These are phyloP conservation scores for Chrysolina oricalcia DNA, from an alignment of 2,888 invertebrate genomes.

Conservation along the genomic window DNA sequence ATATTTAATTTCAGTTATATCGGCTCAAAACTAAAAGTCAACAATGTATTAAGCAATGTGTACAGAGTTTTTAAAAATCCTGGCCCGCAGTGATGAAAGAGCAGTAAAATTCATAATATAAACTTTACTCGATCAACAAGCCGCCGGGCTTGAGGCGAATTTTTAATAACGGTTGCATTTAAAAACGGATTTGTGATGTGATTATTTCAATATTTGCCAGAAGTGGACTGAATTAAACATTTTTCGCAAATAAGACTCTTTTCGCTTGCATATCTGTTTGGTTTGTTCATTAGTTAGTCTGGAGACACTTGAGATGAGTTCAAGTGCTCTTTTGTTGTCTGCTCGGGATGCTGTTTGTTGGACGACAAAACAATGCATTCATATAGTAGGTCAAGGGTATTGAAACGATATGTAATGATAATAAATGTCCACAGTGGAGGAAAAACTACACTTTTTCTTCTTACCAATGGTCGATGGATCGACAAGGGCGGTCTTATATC, in stretches of 20 bases:
- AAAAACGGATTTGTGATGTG: slow-evolving; percentile 61
- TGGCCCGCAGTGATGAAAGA: slow-evolving; percentile 68
- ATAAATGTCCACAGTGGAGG: not conserved
- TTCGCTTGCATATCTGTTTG: slow-evolving; percentile 22
- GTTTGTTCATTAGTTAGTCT: slow-evolving; percentile 14
- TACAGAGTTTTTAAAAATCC: slow-evolving; percentile 69
- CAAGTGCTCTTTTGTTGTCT: slow-evolving; percentile 16
- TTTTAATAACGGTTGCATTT: slow-evolving; percentile 65
- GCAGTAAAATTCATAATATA: slow-evolving; percentile 70
- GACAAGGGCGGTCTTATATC: too few species aligned
- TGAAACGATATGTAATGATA: not conserved
- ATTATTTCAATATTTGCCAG: slow-evolving; percentile 61
- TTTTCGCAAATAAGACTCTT: slow-evolving; percentile 50
- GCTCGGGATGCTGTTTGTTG: not conserved
- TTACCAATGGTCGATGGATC: too few species aligned
- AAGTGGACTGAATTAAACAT: slow-evolving; percentile 55
- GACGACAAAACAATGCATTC: not conserved
- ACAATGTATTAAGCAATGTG: slow-evolving; percentile 67
- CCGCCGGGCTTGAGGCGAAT: slow-evolving; percentile 64
- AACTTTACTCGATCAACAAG: slow-evolving; percentile 69
- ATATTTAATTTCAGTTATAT: slow-evolving; percentile 64
- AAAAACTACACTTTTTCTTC: not conserved
- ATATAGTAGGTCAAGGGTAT: not conserved
- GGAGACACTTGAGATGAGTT: not conserved
- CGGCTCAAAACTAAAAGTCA: slow-evolving; percentile 67